Evolutionary conservation across 2,888 invertebrate genomes (phyloP).

Genomic region (Phyllotreta striolata): DNA sequence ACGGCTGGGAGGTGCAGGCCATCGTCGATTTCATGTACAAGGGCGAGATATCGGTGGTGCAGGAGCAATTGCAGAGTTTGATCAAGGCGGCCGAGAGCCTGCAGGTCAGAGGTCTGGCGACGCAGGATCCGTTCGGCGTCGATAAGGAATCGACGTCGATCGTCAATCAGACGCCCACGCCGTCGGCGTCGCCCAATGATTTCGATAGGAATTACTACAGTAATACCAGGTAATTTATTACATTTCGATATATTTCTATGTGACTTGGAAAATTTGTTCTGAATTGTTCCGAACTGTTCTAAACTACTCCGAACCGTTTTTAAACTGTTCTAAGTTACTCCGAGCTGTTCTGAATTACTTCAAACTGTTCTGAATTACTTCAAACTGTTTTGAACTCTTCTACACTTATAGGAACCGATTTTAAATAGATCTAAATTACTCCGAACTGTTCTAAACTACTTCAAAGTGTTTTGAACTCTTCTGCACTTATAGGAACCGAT

Average conservation of each 20-base stretch:
- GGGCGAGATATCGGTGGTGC: slow-evolving; percentile 88
- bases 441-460: too few relatives aligned
- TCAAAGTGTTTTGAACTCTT: too few relatives aligned
- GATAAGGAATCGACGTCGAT: slow-evolving; percentile 56
- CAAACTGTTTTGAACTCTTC: too few relatives aligned
- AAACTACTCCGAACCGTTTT: too few relatives aligned
- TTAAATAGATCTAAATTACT: too few relatives aligned
- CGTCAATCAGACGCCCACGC: slow-evolving; percentile 58
- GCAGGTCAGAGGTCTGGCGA: slow-evolving; percentile 61
- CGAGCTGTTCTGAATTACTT: too few relatives aligned
- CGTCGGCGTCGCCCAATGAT: slow-evolving; percentile 61
- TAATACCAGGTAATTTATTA: slow-evolving; percentile 34
- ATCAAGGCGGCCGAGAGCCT: slow-evolving; percentile 89
- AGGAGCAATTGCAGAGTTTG: slow-evolving; percentile 82
- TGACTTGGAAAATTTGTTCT: slow-evolving; percentile 43
- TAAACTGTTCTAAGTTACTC: neutral
- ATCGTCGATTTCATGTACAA: slow-evolving; percentile 95
- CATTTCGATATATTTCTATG: too few relatives aligned
- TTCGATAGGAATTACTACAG: slow-evolving; percentile 54
- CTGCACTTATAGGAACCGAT: too few relatives aligned
- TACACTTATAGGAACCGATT: too few relatives aligned
- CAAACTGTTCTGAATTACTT: too few relatives aligned
- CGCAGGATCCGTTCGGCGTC: slow-evolving; percentile 51
- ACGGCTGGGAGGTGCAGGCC: slow-evolving; percentile 87
- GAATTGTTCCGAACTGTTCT: slow-evolving; percentile 38